A percentile compares a stretch with the other conserved stretches of the same genome.
phyloP scores from a whole-genome alignment of 1,140 invertebrate species.

The Copidosoma floridanum region DNA sequence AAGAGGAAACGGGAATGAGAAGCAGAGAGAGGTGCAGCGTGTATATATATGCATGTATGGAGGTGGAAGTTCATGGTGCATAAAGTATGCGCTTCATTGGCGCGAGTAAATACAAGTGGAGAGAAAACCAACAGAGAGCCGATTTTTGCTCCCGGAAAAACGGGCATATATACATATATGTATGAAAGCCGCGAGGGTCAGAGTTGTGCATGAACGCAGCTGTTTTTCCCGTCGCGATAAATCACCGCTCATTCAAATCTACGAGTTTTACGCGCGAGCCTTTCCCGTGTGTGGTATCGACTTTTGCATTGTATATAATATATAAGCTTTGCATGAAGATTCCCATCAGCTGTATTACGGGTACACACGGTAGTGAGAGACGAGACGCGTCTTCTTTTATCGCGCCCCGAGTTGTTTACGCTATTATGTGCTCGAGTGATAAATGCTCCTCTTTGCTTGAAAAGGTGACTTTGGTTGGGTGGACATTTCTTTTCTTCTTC shows the following conservation, averaged over 20 bases:
- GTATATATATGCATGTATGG: neutral
- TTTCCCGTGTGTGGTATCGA: neutral
- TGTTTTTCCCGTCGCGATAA: neutral
- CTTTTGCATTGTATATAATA: neutral
- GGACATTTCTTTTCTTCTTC: too few relatives aligned
- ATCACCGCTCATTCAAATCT: slow-evolving; percentile 12
- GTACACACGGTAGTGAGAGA: too few relatives aligned
- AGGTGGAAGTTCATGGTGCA: too few relatives aligned
- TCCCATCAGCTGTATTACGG: too few relatives aligned
- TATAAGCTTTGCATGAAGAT: too few relatives aligned
- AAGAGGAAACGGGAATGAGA: too few relatives aligned
- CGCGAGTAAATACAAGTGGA: neutral
- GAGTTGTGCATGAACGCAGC: neutral
- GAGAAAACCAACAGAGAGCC: neutral
- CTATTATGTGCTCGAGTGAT: neutral
- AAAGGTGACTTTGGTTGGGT: too few relatives aligned
- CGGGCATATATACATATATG: too few relatives aligned
- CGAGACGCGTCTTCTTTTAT: neutral
- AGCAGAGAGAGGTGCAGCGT: neutral
- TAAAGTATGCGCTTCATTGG: too few relatives aligned
- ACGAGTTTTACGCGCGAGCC: neutral
- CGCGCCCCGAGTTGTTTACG: neutral
- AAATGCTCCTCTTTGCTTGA: neutral
- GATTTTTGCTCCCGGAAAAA: neutral
- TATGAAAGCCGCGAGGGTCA: too few relatives aligned